Evolutionary conservation across 2,888 invertebrate species (phyloP).

Genomic region (Papilio gigon): DNA sequence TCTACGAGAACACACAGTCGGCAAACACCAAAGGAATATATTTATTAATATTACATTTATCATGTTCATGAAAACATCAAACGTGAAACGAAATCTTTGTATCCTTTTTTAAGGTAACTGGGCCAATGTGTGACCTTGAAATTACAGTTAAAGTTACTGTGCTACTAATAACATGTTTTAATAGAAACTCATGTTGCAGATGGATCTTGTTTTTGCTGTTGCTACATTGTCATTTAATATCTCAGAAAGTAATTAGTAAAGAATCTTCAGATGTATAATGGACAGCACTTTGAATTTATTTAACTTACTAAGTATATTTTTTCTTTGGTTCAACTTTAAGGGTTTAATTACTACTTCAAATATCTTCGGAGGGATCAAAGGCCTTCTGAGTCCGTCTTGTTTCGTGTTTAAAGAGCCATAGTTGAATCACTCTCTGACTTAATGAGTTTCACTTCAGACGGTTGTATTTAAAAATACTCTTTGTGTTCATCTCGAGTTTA

Average conservation of each 20-base stretch:
- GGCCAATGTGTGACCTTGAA: too few relatives aligned
- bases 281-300: not conserved
- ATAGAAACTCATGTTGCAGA: too few relatives aligned
- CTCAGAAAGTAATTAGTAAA: not conserved
- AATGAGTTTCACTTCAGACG: constrained; percentile 28
- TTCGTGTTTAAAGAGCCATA: constrained; percentile 34
- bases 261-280: constrained; percentile 4
- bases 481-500: constrained; percentile 9
- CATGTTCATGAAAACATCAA: too few relatives aligned
- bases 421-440: constrained; percentile 26
- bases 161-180: too few relatives aligned
- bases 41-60: too few relatives aligned
- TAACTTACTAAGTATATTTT: constrained; percentile 2
- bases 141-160: too few relatives aligned
- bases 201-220: too few relatives aligned
- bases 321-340: constrained; percentile 27
- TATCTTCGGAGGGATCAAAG: constrained; percentile 31
- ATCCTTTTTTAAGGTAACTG: too few relatives aligned
- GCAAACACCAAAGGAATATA: not conserved
- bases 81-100: too few relatives aligned
- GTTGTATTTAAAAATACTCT: constrained; percentile 18
- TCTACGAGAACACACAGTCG: not conserved
- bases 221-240: not conserved
- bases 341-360: constrained; percentile 35
- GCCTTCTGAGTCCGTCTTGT: constrained; percentile 17